Conservation (phyloP, 2,797 vertebrate species). For the Setipinna tenuifilis region DNA sequence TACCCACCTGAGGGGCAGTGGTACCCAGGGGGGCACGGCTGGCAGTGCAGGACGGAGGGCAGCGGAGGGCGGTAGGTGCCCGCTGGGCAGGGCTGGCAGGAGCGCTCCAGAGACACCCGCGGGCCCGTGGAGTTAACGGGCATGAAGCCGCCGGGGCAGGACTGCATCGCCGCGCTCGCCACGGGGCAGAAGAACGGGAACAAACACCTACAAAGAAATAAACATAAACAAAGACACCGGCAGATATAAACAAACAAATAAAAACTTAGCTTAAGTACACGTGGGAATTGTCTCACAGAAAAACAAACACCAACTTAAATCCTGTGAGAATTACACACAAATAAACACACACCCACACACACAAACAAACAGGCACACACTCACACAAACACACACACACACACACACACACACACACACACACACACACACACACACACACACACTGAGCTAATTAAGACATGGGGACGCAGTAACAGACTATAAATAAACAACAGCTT, state of each 20-base stretch:
- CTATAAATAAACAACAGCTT: too few species aligned
- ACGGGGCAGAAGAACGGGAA: conserved; percentile 88
- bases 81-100: conserved; percentile 79
- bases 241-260: not conserved
- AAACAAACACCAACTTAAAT: too few species aligned
- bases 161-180: conserved; percentile 75
- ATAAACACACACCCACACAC: not conserved
- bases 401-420: not conserved
- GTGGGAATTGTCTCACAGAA: too few species aligned
- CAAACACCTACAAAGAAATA: conserved; percentile 76
- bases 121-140: conserved; percentile 78
- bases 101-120: conserved; percentile 77
- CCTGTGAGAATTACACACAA: not conserved
- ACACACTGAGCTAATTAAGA: conserved; percentile 58
- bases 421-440: too few species aligned
- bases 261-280: not conserved
- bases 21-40: conserved; percentile 86
- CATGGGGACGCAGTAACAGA: too few species aligned
- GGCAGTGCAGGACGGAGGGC: conserved; percentile 69
- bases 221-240: not conserved
- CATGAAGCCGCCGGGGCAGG: conserved; percentile 81
- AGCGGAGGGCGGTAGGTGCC: conserved; percentile 77
- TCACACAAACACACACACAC: not conserved
- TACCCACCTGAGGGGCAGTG: conserved; percentile 65
- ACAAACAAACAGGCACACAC: not conserved